These are phyloP conservation scores for Drosophila mettleri DNA, from an alignment of 2,888 invertebrate genomes.

Conservation along the genomic window DNA sequence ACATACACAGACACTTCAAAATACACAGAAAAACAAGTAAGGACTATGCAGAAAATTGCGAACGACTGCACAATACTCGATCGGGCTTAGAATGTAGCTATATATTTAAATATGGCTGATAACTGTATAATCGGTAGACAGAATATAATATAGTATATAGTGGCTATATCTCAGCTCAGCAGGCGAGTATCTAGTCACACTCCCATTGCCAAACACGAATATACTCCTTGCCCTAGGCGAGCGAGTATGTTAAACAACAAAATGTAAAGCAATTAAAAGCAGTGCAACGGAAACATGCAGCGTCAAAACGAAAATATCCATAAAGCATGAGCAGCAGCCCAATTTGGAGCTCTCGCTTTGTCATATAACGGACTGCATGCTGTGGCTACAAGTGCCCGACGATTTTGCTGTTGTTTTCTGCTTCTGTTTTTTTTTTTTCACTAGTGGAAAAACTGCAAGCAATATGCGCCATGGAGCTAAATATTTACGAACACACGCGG, in stretches of 20 bases:
- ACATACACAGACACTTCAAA: background rate
- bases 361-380: slow-evolving; percentile 60
- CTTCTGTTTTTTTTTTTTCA: background rate
- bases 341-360: slow-evolving; percentile 70
- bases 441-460: slow-evolving; percentile 51
- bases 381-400: slow-evolving; percentile 73
- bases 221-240: background rate
- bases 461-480: slow-evolving; percentile 47
- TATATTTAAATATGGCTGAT: no score
- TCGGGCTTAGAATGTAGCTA: no score
- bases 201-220: background rate
- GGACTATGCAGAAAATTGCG: background rate
- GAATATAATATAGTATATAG: background rate
- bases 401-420: slow-evolving; percentile 32
- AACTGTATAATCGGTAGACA: no score
- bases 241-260: slow-evolving; percentile 65
- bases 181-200: no score
- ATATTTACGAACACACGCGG: slow-evolving; percentile 55
- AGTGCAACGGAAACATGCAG: slow-evolving; percentile 66
- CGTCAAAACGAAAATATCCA: slow-evolving; percentile 72
- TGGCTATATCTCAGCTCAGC: no score
- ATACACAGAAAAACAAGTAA: background rate
- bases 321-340: slow-evolving; percentile 77
- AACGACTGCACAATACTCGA: background rate
- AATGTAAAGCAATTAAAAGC: slow-evolving; percentile 82